Evolutionary conservation across 1,140 invertebrate genomes (phyloP), one percentile per base, ranked within the genome.

Genomic region (Lethrus apterus): DNA sequence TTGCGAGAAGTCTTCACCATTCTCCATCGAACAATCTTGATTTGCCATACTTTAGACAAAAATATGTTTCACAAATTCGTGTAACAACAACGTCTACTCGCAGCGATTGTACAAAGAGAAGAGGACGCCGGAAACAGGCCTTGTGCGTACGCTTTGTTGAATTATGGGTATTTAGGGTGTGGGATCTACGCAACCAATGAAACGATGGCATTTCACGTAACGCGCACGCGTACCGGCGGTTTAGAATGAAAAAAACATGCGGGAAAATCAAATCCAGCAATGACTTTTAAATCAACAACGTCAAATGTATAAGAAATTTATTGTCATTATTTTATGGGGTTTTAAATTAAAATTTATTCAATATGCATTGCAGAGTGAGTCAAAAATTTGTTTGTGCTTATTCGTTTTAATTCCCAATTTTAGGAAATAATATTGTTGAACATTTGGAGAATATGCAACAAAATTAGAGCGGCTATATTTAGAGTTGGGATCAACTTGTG

Each of bases 371-470:
- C 23, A 48, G 43, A 26, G 45, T 47, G 26, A 26, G 24, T 7
- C n/a, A 26, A 43, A n/a, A n/a, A 5, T 5, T n/a, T 34, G 10
- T n/a, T 34, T 30, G 9, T 7, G 2, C 18, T 4, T 2, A 18
- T 3, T 8, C 10, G 9, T 2, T 17, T n/a, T 24, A 23, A 13
- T 20, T 41, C 1, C 17, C 9, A 9, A 34, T 58, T 61, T 21
- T 48, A 68, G 64, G 42, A 64, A 57, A 51, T 68, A 20, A 67
- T 61, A 52, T 54, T 72, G 20, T 49, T 56, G 3, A 72, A 81
- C 61, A 73, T 84, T 31, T 84, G 82, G 81, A 73, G 78, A 55
- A 79, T 75, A 21, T 83, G 80, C 66, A 82, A 84, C 64, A 84
- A 84, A 71, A 82, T 84, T 55, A 73, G 80, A 44, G 75, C 79